Base-by-base conservation (phyloP, 2,113 vertebrate species). In the Phaethornis superciliosus region DNA sequence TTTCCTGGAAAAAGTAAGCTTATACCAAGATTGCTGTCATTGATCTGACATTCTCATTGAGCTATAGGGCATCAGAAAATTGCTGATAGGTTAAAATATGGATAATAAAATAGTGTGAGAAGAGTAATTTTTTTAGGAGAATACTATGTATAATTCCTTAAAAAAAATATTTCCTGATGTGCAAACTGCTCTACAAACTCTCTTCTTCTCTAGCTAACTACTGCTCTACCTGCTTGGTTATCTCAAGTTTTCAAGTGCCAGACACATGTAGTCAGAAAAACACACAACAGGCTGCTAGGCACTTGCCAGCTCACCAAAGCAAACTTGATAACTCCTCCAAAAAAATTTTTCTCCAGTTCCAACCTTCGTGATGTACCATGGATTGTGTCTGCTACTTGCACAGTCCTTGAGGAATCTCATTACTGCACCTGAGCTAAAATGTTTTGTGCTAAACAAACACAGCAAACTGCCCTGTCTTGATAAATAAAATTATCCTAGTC, bases 321-420 rank as follows among this genome's bases (percentile, higher is more conserved):
- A 88, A 60, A 63, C 9, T 26, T 68, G 13, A 33, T 63, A 69
- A 59, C 63, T 93, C 75, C 84, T 93, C 59, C 28, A 76, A 67
- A 63, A 32, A 64, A 14, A 68, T 90, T 90, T 70, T 88, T 70
- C 26, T 77, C 44, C 81, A 93, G 2, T 91, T 91, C 78, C 68
- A 87, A 44, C 19, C 54, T 94, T 65, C 79, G 70, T 74, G 35
- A 65, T 93, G 32, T 69, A 64, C 54, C 2, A 1, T 62, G 78
- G 54, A 52, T 84, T 91, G 20, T 22, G 75, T 68, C 62, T 2
- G 8, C 51, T 77, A 4, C 67, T 90, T 65, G 52, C 72, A 88
- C 19, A 87, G 10, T 52, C 69, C 67, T 76, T 49, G 28, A 85
- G 77, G 91, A 92, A 91, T 90, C 85, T 94, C 85, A 91, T 97